phyloP scores from a whole-genome alignment of 2,113 vertebrate species.

The Salvelinus sp. region DNA sequence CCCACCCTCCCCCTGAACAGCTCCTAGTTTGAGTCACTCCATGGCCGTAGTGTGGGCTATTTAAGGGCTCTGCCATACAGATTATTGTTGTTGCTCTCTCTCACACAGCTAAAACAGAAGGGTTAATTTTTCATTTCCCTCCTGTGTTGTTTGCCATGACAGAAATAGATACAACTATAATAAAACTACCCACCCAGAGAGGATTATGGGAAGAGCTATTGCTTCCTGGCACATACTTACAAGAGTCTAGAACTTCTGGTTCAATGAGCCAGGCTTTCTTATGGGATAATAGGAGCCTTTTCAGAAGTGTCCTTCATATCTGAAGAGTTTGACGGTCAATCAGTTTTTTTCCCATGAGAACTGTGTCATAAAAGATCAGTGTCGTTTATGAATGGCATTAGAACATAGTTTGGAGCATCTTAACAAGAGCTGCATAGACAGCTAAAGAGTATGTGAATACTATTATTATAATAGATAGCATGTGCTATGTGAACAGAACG shows the following conservation, averaged over 20 bases:
- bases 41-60: conserved; percentile 36
- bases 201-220: conserved; percentile 32
- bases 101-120: conserved; percentile 29
- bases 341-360: background rate
- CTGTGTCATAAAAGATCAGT: background rate
- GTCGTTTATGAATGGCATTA: background rate
- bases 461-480: background rate
- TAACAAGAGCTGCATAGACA: background rate
- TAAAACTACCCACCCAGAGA: conserved; percentile 19
- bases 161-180: conserved; percentile 34
- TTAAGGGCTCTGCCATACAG: conserved; percentile 32
- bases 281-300: background rate
- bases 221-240: conserved; percentile 33
- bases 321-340: background rate
- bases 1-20: background rate
- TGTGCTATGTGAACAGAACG: background rate
- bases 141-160: conserved; percentile 1
- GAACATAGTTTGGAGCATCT: background rate
- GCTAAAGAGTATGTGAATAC: too few species aligned
- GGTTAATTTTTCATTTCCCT: conserved; percentile 39
- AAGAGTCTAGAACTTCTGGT: background rate
- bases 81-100: conserved; percentile 47
- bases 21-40: conserved; percentile 33
- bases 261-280: conserved; percentile 7
- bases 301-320: conserved; percentile 7